Base-by-base conservation (phyloP, 2,888 invertebrate genomes). In the Chrysolina americana region DNA sequence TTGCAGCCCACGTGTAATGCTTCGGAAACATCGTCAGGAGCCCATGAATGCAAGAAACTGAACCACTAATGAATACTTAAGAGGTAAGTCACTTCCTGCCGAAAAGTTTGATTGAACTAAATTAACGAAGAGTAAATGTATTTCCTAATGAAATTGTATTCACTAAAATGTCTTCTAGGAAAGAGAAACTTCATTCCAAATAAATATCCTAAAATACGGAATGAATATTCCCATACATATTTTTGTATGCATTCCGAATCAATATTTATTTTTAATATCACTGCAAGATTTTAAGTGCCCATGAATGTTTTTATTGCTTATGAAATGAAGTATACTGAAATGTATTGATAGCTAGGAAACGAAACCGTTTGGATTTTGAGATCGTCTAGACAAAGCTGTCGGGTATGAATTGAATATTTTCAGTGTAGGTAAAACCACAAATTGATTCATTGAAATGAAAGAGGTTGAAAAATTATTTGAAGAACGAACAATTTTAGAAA, bases 51-150 rank as follows among this genome's bases (percentile, higher is more conserved):
- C 50, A 50, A n/a, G 17, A 50, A 50, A n/a, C 50, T 50, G 50
- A 50, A 50, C 50, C 50, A 50, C 50, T 5, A 50, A 50, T 50
- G 50, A 50, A 50, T 50, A 50, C 19, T 50, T 50, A n/a, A 50
- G 50, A 50, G 50, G 50, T 50, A n/a, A 50, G 50, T 50, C 9
- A 50, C n/a, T 19, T 50, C n/a, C n/a, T 17, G 5, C n/a, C 0
- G 1, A 17, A 8, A 17, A 0, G 5, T 44, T 44, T 44, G 2
- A 1, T 44, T 13, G 2, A 15, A 15, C 44, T 13, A 44, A 15
- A 44, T 2, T 36, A 3, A 36, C 3, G 4, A 36, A 0, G 6
- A 19, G 50, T 3, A 50, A 19, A 2, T 50, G 50, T 50, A 50
- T 50, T 50, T 50, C 19, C 50, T 50, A 9, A 50, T 50, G 50